Base-by-base conservation (phyloP, 2,888 invertebrate genomes). In the Pelosia muscerda region DNA sequence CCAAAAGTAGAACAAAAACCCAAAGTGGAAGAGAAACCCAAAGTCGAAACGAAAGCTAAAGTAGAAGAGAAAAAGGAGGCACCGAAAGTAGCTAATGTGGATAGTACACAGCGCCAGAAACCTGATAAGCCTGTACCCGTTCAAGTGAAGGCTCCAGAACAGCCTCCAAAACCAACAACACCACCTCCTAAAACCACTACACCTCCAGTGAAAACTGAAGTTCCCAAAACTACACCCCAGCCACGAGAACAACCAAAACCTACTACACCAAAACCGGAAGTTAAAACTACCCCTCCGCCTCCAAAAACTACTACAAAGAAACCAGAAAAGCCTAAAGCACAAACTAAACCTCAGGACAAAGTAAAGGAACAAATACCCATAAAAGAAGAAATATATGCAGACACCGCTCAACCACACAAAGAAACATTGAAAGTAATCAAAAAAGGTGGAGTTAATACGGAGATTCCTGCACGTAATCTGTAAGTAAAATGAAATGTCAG, bases 401-500 rank as follows among this genome's bases (percentile, higher is more conserved):
- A 96, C 78, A 95, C 95, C 0, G 86, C 88, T 25, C 95, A 95
- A 66, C 96, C 96, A 0, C 87, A 87, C 76, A 92, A 92, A 70
- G 95, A 95, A 75, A 95, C 92, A 62, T 90, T 96, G 31, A 96
- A 96, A 88, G 95, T 96, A 4, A 96, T 96, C 68, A 96, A 94
- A 81, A 96, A 95, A 79, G 95, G 92, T 69, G 96, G 96, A 15
- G 63, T 69, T 13, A 95, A 95, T 2, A 84, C 90, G 26, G 95
- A 94, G 78, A 95, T 95, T 25, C 95, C 93, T 59, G 88, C 91
- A 74, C 92, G 90, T 71, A 84, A 87, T 69, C 69, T 86, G 74
- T 90, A 88, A 87, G 69, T 68, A 66, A 57, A 15, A 65, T 25
- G 34, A 34, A 15, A 25, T 71, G 69, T 70, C 49, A 78, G 31